Conservation (phyloP, 2,113 vertebrate genomes). For the Chrysochloris asiatica region DNA sequence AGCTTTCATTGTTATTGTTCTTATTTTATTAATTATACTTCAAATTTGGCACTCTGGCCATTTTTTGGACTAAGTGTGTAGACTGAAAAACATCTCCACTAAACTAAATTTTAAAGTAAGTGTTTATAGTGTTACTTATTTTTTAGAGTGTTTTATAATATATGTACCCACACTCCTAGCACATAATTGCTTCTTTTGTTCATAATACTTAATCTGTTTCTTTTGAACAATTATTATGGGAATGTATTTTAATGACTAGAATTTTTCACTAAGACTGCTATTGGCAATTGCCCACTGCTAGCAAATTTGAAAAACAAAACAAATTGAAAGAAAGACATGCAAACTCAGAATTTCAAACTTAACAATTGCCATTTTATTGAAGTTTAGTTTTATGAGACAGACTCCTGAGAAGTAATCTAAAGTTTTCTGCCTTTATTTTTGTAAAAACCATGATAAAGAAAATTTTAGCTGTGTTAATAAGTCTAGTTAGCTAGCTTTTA, state of each 20-base stretch:
- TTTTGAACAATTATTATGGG: neutral
- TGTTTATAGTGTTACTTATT: neutral
- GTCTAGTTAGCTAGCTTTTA: neutral
- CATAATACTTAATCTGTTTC: constrained; percentile 28
- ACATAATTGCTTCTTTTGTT: constrained; percentile 25
- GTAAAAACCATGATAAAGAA: neutral
- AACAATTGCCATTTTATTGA: constrained; percentile 9
- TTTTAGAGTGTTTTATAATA: neutral
- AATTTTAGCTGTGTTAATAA: neutral
- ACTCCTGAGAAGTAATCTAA: neutral
- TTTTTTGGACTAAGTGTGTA: neutral
- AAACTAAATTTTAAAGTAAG: constrained; percentile 15
- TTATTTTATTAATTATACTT: constrained; percentile 2
- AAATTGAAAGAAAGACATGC: neutral
- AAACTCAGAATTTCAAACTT: constrained; percentile 26
- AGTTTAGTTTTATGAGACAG: constrained; percentile 5
- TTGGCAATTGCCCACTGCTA: neutral
- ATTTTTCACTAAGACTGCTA: neutral
- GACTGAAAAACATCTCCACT: neutral
- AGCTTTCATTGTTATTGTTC: neutral
- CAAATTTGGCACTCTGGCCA: neutral
- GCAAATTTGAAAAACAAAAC: too few species aligned
- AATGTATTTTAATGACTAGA: neutral
- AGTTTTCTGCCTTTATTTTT: neutral
- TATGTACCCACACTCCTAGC: neutral